Percentiles rank a stretch among this genome's conserved stretches.
Conservation (phyloP, 1,140 invertebrate genomes). For the Orchestia grillus region DNA sequence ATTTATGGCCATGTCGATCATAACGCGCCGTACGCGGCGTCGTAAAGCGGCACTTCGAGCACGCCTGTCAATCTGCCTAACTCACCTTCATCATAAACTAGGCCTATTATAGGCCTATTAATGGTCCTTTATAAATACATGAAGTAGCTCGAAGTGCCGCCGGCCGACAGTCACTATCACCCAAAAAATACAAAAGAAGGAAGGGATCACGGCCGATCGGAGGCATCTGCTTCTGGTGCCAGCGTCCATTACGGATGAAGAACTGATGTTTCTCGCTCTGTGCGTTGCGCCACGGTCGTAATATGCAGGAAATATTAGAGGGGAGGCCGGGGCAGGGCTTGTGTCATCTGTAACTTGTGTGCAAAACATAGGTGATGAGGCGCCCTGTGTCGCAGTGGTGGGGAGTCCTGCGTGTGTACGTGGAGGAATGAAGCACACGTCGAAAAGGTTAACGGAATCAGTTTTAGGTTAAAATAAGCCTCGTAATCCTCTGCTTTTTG, state of each 20-base stretch:
- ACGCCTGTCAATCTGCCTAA: neutral
- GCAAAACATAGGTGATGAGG: neutral
- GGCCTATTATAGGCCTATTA: neutral
- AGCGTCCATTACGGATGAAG: neutral
- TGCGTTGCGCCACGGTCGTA: neutral
- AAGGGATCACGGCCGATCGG: neutral
- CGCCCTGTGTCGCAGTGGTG: too few species aligned
- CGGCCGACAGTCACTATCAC: neutral
- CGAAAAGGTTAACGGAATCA: too few species aligned
- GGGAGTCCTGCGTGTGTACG: too few species aligned
- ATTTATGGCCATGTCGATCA: neutral
- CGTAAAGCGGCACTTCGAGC: neutral
- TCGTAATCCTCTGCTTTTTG: too few species aligned
- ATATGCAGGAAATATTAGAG: neutral
- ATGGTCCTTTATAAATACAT: conserved; percentile 10
- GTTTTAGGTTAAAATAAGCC: too few species aligned
- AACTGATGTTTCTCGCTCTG: neutral
- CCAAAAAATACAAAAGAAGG: neutral
- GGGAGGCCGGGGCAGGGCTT: neutral
- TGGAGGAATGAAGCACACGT: too few species aligned
- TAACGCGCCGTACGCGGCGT: neutral
- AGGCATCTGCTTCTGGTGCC: neutral
- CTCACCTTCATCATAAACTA: neutral
- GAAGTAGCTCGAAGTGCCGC: neutral
- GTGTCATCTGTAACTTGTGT: neutral